Percentiles rank a stretch among this genome's conserved stretches.
Evolutionary conservation across 2,797 vertebrate species (phyloP).

Genomic region (Gadopsis bispinosus): DNA sequence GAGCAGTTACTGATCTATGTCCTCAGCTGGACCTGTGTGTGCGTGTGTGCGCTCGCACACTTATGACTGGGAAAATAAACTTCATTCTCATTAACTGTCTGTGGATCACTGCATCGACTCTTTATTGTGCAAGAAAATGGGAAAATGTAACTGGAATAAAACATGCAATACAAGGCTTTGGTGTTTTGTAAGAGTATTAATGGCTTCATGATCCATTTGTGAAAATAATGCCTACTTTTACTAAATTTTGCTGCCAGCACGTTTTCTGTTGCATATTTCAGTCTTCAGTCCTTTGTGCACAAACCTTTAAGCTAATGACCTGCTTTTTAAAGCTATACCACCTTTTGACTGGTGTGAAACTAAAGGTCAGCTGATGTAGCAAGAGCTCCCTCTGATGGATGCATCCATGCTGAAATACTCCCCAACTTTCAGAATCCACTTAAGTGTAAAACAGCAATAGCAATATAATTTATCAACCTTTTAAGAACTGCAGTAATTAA

Average conservation of each 20-base stretch:
- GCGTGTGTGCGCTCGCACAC: conserved; percentile 20
- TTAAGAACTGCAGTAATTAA: not conserved
- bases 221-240: not conserved
- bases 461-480: not conserved
- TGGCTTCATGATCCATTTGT: not conserved
- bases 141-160: conserved; percentile 84
- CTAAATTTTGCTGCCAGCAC: not conserved
- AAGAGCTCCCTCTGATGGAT: conserved; percentile 75
- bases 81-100: conserved; percentile 67
- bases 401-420: too few relatives aligned
- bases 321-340: conserved; percentile 5
- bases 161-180: conserved; percentile 39
- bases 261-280: not conserved
- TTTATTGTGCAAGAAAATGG: conserved; percentile 78
- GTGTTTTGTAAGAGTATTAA: conserved; percentile 20
- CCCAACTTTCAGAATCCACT: not conserved
- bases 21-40: conserved; percentile 70
- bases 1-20: conserved; percentile 54
- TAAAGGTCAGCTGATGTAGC: conserved; percentile 20
- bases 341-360: not conserved
- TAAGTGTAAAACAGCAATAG: not conserved
- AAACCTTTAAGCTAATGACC: not conserved
- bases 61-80: conserved; percentile 48
- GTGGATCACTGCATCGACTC: conserved; percentile 69
- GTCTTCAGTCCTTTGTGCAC: not conserved